Base-by-base conservation (phyloP, 2,888 invertebrate genomes). In the Hydroisotoma schaefferi region DNA sequence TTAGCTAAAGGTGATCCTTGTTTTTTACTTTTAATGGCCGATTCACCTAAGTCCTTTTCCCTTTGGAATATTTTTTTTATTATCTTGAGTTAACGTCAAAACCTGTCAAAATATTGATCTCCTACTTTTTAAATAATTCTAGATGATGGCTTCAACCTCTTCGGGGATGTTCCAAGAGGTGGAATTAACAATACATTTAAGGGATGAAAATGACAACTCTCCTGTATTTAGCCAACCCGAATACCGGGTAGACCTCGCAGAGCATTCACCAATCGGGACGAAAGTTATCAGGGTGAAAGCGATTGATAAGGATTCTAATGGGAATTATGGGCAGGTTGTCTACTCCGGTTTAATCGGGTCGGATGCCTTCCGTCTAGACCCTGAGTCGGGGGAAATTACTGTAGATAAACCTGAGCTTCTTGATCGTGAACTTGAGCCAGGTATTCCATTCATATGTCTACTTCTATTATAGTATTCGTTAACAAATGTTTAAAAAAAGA, bases 161-260 rank as follows among this genome's bases (percentile, higher is more conserved):
- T 86, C 48, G 63, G 71, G 55, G 73, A 79, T 87, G 51, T 85
- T 89, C 54, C 83, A 84, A 2, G 82, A 82, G 52, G 87, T 88
- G 6, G 86, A 86, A 65, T 85, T 92, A 0, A 86, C 86, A 1
- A 87, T 93, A 12, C 85, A 87, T 73, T 78, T 95, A 26, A 85
- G 87, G 66, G 94, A 95, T 75, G 81, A 87, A 8, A 94, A 95
- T 74, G 94, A 95, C 76, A 92, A 93, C 76, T 81, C 87, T 38
- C 71, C 71, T 20, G 79, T 84, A 61, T 94, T 94, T 75, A 79
- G 84, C 15, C 83, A 86, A 70, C 78, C 84, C 38, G 81, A 83
- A 1, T 95, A 94, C 76, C 81, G 83, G 28, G 87, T 85, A 0
- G 85, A 85, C 55, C 77, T 94, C 25, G 84, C 86, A 0, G 95